phyloP scores from a whole-genome alignment of 2,797 vertebrate species.

The Bryconaethiops microstoma region DNA sequence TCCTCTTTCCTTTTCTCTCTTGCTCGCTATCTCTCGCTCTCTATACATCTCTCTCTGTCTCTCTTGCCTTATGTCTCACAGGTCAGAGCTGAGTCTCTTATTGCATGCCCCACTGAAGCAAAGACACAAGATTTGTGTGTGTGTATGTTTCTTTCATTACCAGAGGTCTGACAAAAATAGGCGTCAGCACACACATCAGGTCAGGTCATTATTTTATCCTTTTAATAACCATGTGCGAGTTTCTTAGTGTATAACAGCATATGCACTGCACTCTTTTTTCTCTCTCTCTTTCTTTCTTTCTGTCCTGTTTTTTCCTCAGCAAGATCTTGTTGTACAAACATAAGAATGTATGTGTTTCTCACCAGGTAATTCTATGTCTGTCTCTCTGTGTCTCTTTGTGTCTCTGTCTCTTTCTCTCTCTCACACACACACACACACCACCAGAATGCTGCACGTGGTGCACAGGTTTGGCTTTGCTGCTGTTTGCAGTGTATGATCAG shows the following conservation, averaged over 20 bases:
- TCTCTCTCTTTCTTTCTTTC: neutral
- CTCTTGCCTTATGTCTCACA: slow-evolving; percentile 13
- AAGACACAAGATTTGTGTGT: slow-evolving; percentile 36
- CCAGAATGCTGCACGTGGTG: slow-evolving; percentile 10
- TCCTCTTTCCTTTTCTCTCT: neutral
- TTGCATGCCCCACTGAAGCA: slow-evolving; percentile 48
- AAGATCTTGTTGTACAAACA: neutral
- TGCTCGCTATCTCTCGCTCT: neutral
- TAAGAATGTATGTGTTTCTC: neutral
- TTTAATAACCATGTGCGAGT: neutral
- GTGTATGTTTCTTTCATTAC: neutral
- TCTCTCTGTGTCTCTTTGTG: neutral
- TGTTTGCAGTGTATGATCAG: slow-evolving; percentile 2
- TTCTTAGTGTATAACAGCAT: neutral
- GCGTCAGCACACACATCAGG: neutral
- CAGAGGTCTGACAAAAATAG: neutral
- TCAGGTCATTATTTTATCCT: slow-evolving; percentile 20
- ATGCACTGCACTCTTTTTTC: neutral
- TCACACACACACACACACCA: neutral
- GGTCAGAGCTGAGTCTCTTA: slow-evolving; percentile 46
- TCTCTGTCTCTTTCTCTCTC: neutral
- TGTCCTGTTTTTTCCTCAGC: neutral
- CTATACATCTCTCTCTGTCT: neutral
- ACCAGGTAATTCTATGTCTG: neutral
- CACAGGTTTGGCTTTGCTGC: neutral